Percentiles rank a stretch among this genome's conserved stretches.
phyloP scores from a whole-genome alignment of 2,888 invertebrate genomes.

The Chymomyza amoena region DNA sequence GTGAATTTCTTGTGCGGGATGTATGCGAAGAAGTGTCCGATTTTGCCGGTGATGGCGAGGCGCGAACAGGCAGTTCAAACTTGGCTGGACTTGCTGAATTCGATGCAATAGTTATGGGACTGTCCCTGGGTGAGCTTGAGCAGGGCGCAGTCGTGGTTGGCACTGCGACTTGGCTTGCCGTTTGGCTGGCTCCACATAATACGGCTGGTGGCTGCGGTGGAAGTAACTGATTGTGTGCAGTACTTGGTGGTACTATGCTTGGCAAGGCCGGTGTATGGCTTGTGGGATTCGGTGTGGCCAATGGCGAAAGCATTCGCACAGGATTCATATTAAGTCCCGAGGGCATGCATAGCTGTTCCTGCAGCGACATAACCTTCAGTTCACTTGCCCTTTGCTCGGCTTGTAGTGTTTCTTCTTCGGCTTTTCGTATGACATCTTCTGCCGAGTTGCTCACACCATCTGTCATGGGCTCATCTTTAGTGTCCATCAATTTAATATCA shows the following conservation, averaged over 20 bases:
- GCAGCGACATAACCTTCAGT: conserved; percentile 75
- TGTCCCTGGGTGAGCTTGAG: conserved; percentile 74
- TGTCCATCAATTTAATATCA: conserved; percentile 56
- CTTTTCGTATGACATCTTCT: conserved; percentile 63
- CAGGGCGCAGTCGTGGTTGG: conserved; percentile 25
- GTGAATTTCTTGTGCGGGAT: conserved; percentile 80
- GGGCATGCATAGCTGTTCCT: conserved; percentile 77
- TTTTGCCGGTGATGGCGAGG: conserved; percentile 82
- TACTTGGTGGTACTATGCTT: conserved; percentile 23
- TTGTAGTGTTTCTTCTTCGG: conserved; percentile 61
- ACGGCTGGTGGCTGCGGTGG: conserved; percentile 41
- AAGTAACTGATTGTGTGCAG: conserved; percentile 32
- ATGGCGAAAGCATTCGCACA: conserved; percentile 75
- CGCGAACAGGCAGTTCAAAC: conserved; percentile 81
- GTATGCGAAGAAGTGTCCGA: conserved; percentile 81
- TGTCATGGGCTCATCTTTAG: conserved; percentile 62
- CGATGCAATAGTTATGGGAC: conserved; percentile 78
- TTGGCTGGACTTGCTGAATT: conserved; percentile 79
- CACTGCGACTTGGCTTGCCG: not conserved
- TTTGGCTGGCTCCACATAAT: not conserved
- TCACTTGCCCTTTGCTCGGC: conserved; percentile 73
- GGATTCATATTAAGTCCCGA: conserved; percentile 79
- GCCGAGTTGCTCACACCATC: conserved; percentile 30
- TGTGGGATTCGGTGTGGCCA: conserved; percentile 73
- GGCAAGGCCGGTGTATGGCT: conserved; percentile 33